Evolutionary conservation across 1,140 invertebrate species (phyloP), one percentile per base, ranked within the genome.

Genomic region (Papilio xuthus): DNA sequence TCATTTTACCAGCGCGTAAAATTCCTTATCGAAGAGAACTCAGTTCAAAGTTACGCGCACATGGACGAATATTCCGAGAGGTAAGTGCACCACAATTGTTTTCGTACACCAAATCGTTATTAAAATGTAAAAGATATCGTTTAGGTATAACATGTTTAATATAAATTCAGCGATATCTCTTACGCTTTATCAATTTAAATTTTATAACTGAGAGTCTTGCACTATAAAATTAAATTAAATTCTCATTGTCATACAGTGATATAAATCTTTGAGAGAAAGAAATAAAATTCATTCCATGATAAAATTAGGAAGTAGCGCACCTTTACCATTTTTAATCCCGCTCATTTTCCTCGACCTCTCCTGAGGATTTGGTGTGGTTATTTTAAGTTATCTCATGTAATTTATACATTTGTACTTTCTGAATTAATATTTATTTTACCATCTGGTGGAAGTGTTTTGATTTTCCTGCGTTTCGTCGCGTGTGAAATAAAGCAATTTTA

Each of bases 1-100:
- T 99, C 98, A 1, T 99, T 99, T 94, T 99, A 99, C 90, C 98
- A 99, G 91, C 96, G 98, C 60, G 98, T 99, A 90, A 98, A 99
- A 89, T 99, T 99, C 94, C 96, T 99, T 77, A 99, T 99, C 79
- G 98, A 99, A 94, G 98, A 99, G 92, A 98, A 99, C 92, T 99
- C 98, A 79, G 98, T 99, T 37, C 99, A 99, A 94, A 99, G 97
- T 87, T 99, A 99, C 94, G 98, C 98, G 28, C 98, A 99, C 89
- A 97, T 97, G 95, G 98, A 98, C 94, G 98, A 99, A 94, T 99
- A 99, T 95, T 98, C 98, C 85, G 98, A 99, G 95, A 99, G 98
- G 99, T 99, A 96, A 96, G 97, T 96, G 73, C 77, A 73, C 74
- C 75, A 73, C 79, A 80, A 78, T 63, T 44, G 53, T 77, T 83